Base-by-base conservation (phyloP, 2,888 invertebrate genomes). In the Metellina segmentata region DNA sequence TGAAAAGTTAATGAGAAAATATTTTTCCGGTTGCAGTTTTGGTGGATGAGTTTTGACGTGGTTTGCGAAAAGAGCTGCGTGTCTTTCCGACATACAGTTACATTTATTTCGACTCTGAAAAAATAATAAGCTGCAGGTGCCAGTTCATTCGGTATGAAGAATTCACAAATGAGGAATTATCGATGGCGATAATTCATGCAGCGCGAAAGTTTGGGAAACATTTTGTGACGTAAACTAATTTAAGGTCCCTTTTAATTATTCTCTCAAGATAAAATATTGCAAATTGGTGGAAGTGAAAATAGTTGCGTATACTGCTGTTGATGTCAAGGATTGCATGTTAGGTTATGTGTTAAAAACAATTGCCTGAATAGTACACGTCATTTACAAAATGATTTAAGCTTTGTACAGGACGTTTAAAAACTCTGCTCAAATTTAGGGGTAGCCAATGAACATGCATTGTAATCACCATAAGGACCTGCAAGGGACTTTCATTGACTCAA, bases 1-100 rank as follows among this genome's bases (percentile, higher is more conserved):
- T n/a, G 72, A 81, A 88, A 81, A 88, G 81, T 88, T 88, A 88
- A 88, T 81, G 81, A 88, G 81, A 88, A 88, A 88, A 88, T 81
- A 88, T 81, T 78, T 81, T 87, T 69, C 61, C 75, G 20, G n/a
- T 49, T 34, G 34, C 88, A 81, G 48, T 53, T 88, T 69, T 5
- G 81, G 9, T 53, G n/a, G 11, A 48, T 7, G 34, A 75, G 81
- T 81, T 72, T 81, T 74, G 88, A 75, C 88, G 53, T 13, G 49
- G 72, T 74, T 85, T 74, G 9, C 75, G 72, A 74, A 61, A 16
- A 9, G 79, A 20, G 75, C 48, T 69, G 52, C 16, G 19, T 52
- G 71, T 81, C 70, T 81, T 78, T 51, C 71, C 49, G 49, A 53
- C 34, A 53, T n/a, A 53, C 20, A 13, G 51, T 13, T 7, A 69